Base-by-base conservation (phyloP, 2,113 vertebrate genomes). In the Cacatua alba region DNA sequence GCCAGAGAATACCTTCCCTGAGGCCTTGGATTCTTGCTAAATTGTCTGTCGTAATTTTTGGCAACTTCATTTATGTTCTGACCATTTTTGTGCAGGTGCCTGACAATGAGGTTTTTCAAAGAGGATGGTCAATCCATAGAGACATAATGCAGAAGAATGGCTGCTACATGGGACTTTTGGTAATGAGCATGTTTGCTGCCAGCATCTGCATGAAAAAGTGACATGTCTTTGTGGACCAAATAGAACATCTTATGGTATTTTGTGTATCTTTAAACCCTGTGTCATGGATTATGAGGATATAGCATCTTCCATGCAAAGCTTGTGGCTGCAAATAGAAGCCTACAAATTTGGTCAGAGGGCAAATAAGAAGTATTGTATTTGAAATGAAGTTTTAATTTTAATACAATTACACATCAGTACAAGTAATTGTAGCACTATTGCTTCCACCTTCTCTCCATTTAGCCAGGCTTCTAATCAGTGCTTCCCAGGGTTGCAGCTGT, bases 71-170 rank as follows among this genome's bases (percentile, higher is more conserved):
- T 55, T 63, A 9, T 44, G 4, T 88, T 86, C 8, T 68, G 25
- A 17, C 81, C 10, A 11, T 65, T 92, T 79, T 81, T 80, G 10
- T 85, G 5, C 23, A 33, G 52, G 44, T 72, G 13, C 29, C 41
- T 86, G 63, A 8, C 70, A 49, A 46, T 51, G 2, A 33, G 64
- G 3, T 57, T 80, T 62, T 80, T 72, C 28, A 9, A 21, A 62
- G 53, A 49, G 37, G 21, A 25, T 9, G 0, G 0, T 35, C 23
- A 35, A 29, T 37, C 35, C 18, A 0, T 6, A 21, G 82, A 41
- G 39, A 5, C 13, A 4, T 37, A 14, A 31, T 0, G 3, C 62
- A 15, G 57, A 31, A 31, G 49, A 78, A 53, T 13, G 41, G 28
- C 75, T 90, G 65, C 57, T 57, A 5, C 37, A 63, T 31, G 53